Base-by-base conservation (phyloP, 2,888 invertebrate species). In the Dromius quadrimaculatus region DNA sequence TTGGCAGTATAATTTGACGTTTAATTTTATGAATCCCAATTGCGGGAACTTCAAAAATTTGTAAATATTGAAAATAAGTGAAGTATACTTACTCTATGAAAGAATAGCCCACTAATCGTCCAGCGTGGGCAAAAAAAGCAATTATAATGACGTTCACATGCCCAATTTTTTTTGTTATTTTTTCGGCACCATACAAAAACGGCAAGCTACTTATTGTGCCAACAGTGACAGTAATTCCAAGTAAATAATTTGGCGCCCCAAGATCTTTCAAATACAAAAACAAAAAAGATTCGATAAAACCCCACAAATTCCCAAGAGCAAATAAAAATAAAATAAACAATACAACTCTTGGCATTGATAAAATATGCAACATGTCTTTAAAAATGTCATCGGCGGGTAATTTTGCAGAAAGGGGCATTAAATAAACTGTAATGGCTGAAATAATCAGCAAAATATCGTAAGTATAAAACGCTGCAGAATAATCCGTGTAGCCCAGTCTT, bases 281-380 rank as follows among this genome's bases (percentile, higher is more conserved):
- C 28, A 95, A 84, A 80, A 93, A 95, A 62, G 92, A 93, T 81
- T 95, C 95, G 68, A 95, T 92, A 81, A 94, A 94, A 23, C 95
- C 95, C 90, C 93, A 94, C 80, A 93, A 89, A 78, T 93, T 92
- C 71, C 95, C 95, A 76, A 95, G 85, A 22, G 91, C 87, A 78
- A 93, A 92, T 43, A 95, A 84, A 80, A 94, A 92, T 76, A 92
- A 84, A 78, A 95, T 90, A 78, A 95, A 94, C 43, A 91, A 85
- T 32, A 92, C 88, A 45, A 95, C 90, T 76, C 92, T 90, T 0
- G 92, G 90, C 86, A 93, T 89, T 81, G 89, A 89, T 72, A 94
- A 85, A 61, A 94, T 87, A 77, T 90, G 89, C 72, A 89, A 84
- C 76, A 94, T 84, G 82, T 94, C 92, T 73, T 89, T 85, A 74